Percentiles rank a stretch among this genome's conserved stretches.
These are phyloP conservation scores for Ginglymostoma cirratum DNA, from an alignment of 2,113 vertebrate species.

Conservation along the genomic window DNA sequence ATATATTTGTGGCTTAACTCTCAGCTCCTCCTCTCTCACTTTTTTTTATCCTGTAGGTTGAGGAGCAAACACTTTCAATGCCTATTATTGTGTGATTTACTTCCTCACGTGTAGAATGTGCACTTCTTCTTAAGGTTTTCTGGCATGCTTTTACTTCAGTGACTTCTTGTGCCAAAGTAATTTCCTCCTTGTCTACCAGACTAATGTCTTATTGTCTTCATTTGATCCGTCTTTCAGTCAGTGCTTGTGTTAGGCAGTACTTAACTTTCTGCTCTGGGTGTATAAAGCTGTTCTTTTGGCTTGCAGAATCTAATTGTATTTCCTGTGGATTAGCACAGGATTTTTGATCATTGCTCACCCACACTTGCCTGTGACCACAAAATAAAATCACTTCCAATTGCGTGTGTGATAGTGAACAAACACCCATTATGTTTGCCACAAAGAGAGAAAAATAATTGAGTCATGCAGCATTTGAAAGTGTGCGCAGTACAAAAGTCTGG, in stretches of 20 bases:
- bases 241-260: background rate
- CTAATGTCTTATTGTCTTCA: background rate
- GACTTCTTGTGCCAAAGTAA: background rate
- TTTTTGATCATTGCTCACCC: background rate
- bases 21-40: background rate
- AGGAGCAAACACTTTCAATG: background rate
- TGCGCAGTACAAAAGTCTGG: background rate
- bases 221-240: background rate
- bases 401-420: background rate
- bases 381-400: background rate
- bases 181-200: background rate
- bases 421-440: background rate
- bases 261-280: constrained; percentile 11
- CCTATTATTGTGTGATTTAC: background rate
- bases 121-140: background rate
- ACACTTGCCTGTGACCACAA: constrained; percentile 24
- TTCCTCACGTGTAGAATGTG: background rate
- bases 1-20: background rate
- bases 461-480: background rate
- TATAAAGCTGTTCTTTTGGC: background rate
- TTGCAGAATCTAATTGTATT: background rate
- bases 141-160: background rate
- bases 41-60: background rate
- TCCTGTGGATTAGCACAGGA: constrained; percentile 23
- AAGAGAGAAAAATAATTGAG: background rate